These are phyloP conservation scores for Anolis apletophallus DNA, from an alignment of 2,797 vertebrate species.

Conservation along the genomic window DNA sequence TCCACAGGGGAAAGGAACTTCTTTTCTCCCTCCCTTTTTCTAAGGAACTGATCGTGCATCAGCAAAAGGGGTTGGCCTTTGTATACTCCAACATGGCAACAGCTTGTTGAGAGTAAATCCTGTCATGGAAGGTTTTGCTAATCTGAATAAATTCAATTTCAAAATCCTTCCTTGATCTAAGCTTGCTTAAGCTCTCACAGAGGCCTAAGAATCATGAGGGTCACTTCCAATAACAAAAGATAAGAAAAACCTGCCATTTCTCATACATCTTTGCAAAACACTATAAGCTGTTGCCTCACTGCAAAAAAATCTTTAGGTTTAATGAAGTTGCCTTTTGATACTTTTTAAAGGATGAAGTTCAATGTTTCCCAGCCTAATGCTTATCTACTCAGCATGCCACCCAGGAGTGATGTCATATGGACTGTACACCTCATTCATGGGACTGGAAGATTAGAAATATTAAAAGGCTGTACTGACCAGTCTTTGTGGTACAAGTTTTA, in stretches of 20 bases:
- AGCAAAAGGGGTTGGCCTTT: slow-evolving; percentile 71
- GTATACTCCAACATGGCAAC: slow-evolving; percentile 79
- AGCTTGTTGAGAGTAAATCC: slow-evolving; percentile 89
- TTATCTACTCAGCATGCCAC: slow-evolving; percentile 45
- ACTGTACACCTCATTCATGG: neutral
- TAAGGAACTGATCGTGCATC: slow-evolving; percentile 61
- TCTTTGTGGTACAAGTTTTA: neutral
- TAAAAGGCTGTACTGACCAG: neutral
- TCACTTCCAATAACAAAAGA: slow-evolving; percentile 86
- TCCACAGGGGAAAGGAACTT: neutral
- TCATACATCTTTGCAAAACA: slow-evolving; percentile 76
- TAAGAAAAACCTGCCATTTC: slow-evolving; percentile 78
- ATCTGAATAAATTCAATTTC: slow-evolving; percentile 92
- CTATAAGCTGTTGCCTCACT: slow-evolving; percentile 78
- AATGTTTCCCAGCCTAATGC: slow-evolving; percentile 64
- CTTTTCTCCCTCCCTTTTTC: neutral
- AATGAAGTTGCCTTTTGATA: slow-evolving; percentile 78
- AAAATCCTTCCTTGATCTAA: slow-evolving; percentile 92
- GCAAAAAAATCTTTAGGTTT: slow-evolving; percentile 75
- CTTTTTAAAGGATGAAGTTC: slow-evolving; percentile 68
- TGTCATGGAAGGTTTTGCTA: slow-evolving; percentile 82
- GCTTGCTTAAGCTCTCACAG: slow-evolving; percentile 84
- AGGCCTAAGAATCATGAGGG: slow-evolving; percentile 83
- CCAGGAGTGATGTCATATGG: slow-evolving; percentile 3
- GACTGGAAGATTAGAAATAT: slow-evolving; percentile 11